Evolutionary conservation across 2,113 vertebrate species (phyloP).

Genomic region (Talpa occidentalis): DNA sequence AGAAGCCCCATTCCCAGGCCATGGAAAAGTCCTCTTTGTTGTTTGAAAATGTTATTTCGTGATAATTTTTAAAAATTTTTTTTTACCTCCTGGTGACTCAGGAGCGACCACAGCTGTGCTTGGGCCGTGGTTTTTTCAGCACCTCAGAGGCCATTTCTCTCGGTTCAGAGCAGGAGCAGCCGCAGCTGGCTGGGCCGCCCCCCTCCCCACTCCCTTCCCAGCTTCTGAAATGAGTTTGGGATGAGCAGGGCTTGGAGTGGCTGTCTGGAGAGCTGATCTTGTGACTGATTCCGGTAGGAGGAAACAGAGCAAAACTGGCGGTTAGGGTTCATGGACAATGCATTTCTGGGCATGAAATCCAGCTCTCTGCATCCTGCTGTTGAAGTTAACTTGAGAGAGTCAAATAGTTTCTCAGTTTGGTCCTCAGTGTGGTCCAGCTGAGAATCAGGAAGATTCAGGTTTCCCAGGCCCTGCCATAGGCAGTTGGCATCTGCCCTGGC

Average conservation of each 20-base stretch:
- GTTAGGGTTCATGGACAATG: neutral
- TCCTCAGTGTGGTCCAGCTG: neutral
- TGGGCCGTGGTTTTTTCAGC: neutral
- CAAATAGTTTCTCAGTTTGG: neutral
- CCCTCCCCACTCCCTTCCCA: neutral
- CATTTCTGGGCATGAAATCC: neutral
- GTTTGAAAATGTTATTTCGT: neutral
- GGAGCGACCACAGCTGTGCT: neutral
- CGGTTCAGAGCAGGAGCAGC: neutral
- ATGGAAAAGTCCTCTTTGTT: neutral
- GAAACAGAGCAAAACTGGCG: neutral
- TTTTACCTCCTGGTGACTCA: neutral
- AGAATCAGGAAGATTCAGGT: neutral
- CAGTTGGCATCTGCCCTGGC: neutral
- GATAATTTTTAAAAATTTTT: neutral
- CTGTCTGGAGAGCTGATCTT: constrained; percentile 9
- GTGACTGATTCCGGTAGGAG: neutral
- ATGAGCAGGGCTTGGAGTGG: neutral
- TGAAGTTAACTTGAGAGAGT: neutral
- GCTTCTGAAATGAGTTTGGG: neutral
- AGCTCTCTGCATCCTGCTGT: neutral
- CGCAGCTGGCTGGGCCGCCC: neutral
- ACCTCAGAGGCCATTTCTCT: neutral
- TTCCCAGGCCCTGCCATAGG: neutral
- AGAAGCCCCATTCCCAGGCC: neutral